Percentiles rank a stretch among this genome's conserved stretches.
These are phyloP conservation scores for Leiothrix lutea DNA, from an alignment of 2,113 vertebrate genomes.

Conservation along the genomic window DNA sequence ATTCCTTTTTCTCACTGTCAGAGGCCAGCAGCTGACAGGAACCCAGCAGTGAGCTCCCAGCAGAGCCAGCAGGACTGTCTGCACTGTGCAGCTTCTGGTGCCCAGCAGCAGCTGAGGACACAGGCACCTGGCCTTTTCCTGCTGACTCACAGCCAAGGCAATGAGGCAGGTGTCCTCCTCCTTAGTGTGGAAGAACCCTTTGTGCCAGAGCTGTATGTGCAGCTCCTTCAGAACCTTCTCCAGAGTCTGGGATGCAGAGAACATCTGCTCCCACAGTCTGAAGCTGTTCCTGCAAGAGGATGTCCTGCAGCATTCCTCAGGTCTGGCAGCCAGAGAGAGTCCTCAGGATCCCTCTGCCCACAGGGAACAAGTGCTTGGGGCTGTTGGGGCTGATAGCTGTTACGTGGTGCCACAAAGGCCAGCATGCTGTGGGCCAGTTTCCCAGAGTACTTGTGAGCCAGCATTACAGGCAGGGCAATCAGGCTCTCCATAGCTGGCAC, in stretches of 20 bases:
- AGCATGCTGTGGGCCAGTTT: not conserved
- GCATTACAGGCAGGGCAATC: not conserved
- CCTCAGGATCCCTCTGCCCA: not conserved
- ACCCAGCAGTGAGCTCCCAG: not conserved
- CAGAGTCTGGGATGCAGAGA: not conserved
- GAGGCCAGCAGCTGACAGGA: not conserved
- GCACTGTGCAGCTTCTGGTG: not conserved
- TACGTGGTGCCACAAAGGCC: not conserved
- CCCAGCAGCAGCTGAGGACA: not conserved
- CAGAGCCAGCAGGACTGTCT: accelerated
- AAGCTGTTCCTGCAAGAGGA: not conserved
- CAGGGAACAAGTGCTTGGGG: not conserved
- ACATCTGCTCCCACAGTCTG: accelerated
- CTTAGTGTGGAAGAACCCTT: not conserved
- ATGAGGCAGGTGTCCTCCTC: too few relatives aligned
- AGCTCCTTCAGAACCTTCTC: not conserved
- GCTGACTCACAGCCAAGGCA: not conserved
- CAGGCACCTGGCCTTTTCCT: accelerated
- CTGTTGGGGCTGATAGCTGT: not conserved
- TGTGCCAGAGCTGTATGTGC: not conserved
- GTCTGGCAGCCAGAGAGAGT: not conserved
- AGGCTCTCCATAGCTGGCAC: not conserved
- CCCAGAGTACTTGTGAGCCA: accelerated
- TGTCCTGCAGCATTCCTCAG: not conserved
- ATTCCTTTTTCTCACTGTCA: not conserved